Evolutionary conservation across 2,113 vertebrate species (phyloP).

Genomic region (Pangasianodon hypophthalmus): DNA sequence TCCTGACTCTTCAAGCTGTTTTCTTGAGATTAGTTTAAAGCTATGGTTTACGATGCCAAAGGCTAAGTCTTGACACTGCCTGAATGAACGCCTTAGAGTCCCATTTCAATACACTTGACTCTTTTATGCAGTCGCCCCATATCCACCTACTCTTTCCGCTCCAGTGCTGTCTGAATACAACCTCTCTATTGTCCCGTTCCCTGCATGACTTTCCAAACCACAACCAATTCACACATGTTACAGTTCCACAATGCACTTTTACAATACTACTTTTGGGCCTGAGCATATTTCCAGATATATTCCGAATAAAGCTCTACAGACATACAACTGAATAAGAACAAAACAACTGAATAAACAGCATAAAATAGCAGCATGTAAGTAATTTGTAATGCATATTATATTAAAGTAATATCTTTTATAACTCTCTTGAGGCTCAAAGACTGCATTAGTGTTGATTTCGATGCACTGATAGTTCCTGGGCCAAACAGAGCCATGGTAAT

Average conservation of each 20-base stretch:
- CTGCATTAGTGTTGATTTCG: conserved; percentile 8
- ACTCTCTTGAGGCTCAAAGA: not conserved
- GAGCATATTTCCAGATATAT: not conserved
- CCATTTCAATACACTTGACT: conserved; percentile 39
- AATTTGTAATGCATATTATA: conserved; percentile 5
- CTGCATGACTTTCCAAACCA: conserved; percentile 22
- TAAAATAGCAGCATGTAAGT: not conserved
- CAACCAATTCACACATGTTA: conserved; percentile 25
- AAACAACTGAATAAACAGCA: not conserved
- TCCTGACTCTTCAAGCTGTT: not conserved
- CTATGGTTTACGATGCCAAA: conserved; percentile 22
- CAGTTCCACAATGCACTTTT: conserved; percentile 24
- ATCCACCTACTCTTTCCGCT: conserved; percentile 41
- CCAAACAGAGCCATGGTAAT: not conserved
- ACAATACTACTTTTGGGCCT: not conserved
- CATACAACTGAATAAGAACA: not conserved
- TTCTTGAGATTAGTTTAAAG: conserved; percentile 33
- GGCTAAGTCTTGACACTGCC: conserved; percentile 14
- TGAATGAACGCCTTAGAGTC: conserved; percentile 21
- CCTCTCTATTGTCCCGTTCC: conserved; percentile 30
- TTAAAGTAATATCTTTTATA: not conserved
- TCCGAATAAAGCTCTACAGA: not conserved
- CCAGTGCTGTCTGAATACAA: conserved; percentile 29
- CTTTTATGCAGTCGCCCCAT: conserved; percentile 35
- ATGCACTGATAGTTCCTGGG: not conserved